A percentile compares a stretch with the other conserved stretches of the same genome.
These are phyloP conservation scores for Dicrurus megarhynchus DNA, from an alignment of 2,113 vertebrate species.

Conservation along the genomic window DNA sequence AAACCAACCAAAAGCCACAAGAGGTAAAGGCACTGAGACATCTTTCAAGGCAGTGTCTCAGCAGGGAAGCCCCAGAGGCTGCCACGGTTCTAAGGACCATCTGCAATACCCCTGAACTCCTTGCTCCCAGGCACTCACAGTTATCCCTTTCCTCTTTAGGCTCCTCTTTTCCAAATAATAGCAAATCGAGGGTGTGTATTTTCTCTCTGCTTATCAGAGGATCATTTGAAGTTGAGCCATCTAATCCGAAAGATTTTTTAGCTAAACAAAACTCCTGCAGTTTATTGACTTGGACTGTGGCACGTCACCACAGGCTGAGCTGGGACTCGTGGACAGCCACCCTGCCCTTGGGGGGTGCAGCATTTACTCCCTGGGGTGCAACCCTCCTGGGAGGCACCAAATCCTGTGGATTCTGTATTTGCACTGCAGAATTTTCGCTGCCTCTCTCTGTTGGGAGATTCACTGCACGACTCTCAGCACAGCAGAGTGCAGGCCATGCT, in stretches of 20 bases:
- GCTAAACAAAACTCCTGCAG: neutral
- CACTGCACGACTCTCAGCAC: rapidly evolving
- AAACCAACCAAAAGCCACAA: neutral
- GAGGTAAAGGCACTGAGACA: neutral
- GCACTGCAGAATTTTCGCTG: neutral
- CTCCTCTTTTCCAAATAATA: neutral
- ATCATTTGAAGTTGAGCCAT: constrained; percentile 17
- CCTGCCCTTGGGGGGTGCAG: neutral
- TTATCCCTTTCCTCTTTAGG: neutral
- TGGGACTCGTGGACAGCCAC: neutral
- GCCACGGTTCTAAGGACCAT: neutral
- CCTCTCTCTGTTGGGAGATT: neutral
- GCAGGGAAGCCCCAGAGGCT: neutral
- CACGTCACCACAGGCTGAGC: neutral
- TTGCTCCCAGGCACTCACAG: neutral
- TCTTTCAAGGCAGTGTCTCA: neutral
- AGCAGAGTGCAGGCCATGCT: rapidly evolving
- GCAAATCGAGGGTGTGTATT: neutral
- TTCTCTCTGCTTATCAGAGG: neutral
- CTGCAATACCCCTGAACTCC: neutral
- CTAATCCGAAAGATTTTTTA: constrained; percentile 29
- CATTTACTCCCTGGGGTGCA: neutral
- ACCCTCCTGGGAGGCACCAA: neutral
- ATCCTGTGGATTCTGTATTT: rapidly evolving
- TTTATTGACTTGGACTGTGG: constrained; percentile 20